Base-by-base conservation (phyloP, 2,888 invertebrate species). In the Chymomyza procnemis region DNA sequence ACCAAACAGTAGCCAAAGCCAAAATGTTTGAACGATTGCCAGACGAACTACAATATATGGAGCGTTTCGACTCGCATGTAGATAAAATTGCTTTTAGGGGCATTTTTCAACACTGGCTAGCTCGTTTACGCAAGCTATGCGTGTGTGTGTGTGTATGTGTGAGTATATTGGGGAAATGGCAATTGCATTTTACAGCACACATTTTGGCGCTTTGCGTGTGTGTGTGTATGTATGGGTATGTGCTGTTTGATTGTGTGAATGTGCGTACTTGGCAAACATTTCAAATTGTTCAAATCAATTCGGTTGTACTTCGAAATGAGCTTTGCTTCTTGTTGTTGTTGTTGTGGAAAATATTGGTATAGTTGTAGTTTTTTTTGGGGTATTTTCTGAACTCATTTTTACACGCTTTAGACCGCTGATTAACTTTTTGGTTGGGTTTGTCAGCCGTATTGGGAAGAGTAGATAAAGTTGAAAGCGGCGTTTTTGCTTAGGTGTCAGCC, bases 201-300 rank as follows among this genome's bases (percentile, higher is more conserved):
- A 80, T 75, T 83, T 73, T 78, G 73, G 80, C 59, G 76, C 74
- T 75, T 66, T 70, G 34, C 6, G 34, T 41, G 2, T 12, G 34
- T 1, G 34, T 41, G 34, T 41, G 26, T 26, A 8, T 26, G 26
- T 1, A 8, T 70, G 34, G 2, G 34, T 41, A 12, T 41, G 34
- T 41, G 34, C 2, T 12, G 70, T 75, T 66, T 70, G 34, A 3
- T 9, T 41, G 34, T 41, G 34, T 41, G 34, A 12, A 12, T 41
- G 34, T 12, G 34, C 9, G 34, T 41, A 41, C 34, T 41, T 41
- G 16, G 46, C n/a, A 46, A 22, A 22, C 60, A 60, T 60, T 60
- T 60, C 19, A 68, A 77, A 84, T 84, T 69, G 85, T 69, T 79
- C 82, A 77, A 85, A 84, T 85, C 85, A 85, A 85, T 82, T 87